Evolutionary conservation across 1,140 invertebrate genomes (phyloP).

Genomic region (Elymnias hypermnestra): DNA sequence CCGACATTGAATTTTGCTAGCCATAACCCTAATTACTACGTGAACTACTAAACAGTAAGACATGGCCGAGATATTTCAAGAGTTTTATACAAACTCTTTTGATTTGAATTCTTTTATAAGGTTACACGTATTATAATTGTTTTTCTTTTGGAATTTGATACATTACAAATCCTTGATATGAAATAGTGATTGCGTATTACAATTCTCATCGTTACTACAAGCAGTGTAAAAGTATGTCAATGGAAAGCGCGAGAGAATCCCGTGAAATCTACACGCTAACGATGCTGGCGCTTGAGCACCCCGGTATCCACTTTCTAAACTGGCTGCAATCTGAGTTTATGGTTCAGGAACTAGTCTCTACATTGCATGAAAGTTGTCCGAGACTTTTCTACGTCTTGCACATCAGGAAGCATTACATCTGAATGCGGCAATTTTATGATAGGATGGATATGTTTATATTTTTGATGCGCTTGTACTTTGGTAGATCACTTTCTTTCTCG

Average conservation of each 20-base stretch:
- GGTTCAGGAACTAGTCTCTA: constrained; percentile 56
- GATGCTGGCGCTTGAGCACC: constrained; percentile 36
- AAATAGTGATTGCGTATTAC: no score
- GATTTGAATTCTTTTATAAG: no score
- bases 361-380: constrained; percentile 31
- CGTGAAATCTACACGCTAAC: constrained; percentile 63
- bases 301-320: constrained; percentile 69
- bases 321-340: constrained; percentile 50
- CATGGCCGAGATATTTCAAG: no score
- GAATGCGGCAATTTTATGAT: constrained; percentile 3
- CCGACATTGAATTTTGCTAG: constrained; percentile 63
- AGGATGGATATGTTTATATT: constrained; percentile 4
- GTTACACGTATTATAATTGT: no score
- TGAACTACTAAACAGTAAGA: no score
- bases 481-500: not conserved
- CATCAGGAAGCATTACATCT: constrained; percentile 3
- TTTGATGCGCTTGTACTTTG: not conserved
- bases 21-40: constrained; percentile 35
- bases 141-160: no score
- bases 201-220: constrained; percentile 6
- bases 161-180: no score
- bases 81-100: no score
- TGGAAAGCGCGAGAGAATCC: constrained; percentile 71
- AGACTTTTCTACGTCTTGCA: constrained; percentile 47
- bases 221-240: constrained; percentile 54